Base-by-base conservation (phyloP, 2,888 invertebrate genomes). In the Caprella mutica region DNA sequence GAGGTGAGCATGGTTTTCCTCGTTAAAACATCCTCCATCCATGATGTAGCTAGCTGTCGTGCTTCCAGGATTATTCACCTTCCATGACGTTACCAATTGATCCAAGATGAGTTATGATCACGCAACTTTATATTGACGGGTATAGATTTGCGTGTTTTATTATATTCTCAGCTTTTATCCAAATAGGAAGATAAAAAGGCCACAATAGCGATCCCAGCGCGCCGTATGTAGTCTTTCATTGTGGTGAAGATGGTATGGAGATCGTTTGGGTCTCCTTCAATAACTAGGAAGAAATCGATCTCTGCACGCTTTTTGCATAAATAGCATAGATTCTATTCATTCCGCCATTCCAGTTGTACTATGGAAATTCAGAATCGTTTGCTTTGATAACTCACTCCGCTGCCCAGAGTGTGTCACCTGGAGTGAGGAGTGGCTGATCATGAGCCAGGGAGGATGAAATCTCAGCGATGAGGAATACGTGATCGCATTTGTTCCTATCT, bases 331-430 rank as follows among this genome's bases (percentile, higher is more conserved):
- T 39, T 52, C 24, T 52, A 38, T 52, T 39, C 39, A 39, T 52
- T 39, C 24, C 24, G 52, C 52, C 52, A 52, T 52, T 52, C 52
- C 52, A 52, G 39, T 52, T 52, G 24, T 21, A 42, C 40, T 40
- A 42, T 17, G 4, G 27, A 42, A 53, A 53, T 29, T 42, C 42
- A 29, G 42, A 42, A 40, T 52, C 52, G 5, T 52, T 38, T 27
- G 21, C 42, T 53, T 42, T 42, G 42, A 53, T 42, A 27, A 53
- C 53, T 42, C 40, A 42, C 42, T 42, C 42, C 19, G 42, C 53
- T 53, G 53, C 42, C 53, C 53, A 53, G 42, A 53, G 40, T 39
- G 52, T 53, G 42, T 42, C 53, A 3, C 53, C 42, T 30, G 53
- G 53, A 53, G 42, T 14, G 42, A 53, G 53, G 53, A 42, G 39